These are phyloP conservation scores for Tetrax tetrax DNA, from an alignment of 2,113 vertebrate genomes.

Conservation along the genomic window DNA sequence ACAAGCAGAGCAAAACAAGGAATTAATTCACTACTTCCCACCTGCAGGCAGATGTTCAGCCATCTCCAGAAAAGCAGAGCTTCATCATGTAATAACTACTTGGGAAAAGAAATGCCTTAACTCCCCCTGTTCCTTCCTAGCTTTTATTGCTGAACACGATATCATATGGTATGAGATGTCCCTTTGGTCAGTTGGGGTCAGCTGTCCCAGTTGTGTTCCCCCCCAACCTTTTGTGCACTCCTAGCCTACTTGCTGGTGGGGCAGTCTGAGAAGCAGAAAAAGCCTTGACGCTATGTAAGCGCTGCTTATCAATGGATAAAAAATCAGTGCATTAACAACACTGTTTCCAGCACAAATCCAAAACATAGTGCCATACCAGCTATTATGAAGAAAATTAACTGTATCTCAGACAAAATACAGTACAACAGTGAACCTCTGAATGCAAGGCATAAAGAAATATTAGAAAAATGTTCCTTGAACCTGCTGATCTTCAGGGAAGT, in stretches of 20 bases:
- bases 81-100: rapidly evolving
- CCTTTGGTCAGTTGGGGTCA: not conserved
- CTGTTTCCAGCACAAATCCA: not conserved
- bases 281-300: not conserved
- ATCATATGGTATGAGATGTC: not conserved
- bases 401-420: not conserved
- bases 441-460: not conserved
- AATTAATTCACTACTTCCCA: not conserved
- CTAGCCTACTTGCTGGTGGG: not conserved
- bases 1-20: not conserved
- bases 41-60: not conserved
- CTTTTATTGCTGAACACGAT: not conserved
- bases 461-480: not conserved
- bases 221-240: rapidly evolving
- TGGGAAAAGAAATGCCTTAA: not conserved
- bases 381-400: not conserved
- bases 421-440: not conserved
- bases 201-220: not conserved
- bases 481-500: not conserved
- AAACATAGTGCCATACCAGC: not conserved
- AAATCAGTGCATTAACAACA: no score
- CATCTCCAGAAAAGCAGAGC: not conserved
- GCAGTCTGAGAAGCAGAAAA: not conserved
- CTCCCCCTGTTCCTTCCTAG: not conserved
- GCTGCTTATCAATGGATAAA: not conserved